Conservation (phyloP, 2,888 invertebrate species). For the Carterocephalus palaemon region DNA sequence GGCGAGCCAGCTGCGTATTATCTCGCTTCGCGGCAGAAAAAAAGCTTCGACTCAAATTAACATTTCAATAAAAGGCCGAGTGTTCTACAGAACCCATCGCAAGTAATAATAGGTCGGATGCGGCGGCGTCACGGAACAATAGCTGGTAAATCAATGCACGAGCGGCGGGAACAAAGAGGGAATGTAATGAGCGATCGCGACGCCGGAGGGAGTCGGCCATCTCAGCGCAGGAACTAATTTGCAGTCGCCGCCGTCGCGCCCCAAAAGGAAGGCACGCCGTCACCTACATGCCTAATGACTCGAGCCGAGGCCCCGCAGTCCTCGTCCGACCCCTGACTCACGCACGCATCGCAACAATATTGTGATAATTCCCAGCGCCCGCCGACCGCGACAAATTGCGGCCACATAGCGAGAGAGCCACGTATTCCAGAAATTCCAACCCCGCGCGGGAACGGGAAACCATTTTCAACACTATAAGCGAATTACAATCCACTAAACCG, state of each 20-base stretch:
- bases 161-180: constrained; percentile 52
- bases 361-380: constrained; percentile 33
- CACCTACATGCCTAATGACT: constrained; percentile 57
- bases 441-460: constrained; percentile 39
- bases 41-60: constrained; percentile 51
- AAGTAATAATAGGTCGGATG: constrained; percentile 42
- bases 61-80: constrained; percentile 51
- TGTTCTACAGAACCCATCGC: constrained; percentile 41
- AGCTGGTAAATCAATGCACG: constrained; percentile 66
- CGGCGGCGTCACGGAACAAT: constrained; percentile 50
- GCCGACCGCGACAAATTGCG: constrained; percentile 40
- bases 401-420: constrained; percentile 33
- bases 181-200: constrained; percentile 48
- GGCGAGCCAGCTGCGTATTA: constrained; percentile 64
- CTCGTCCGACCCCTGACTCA: constrained; percentile 35
- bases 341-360: constrained; percentile 31
- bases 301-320: constrained; percentile 48
- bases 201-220: constrained; percentile 50
- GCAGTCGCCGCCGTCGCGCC: constrained; percentile 49
- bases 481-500: constrained; percentile 59
- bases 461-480: constrained; percentile 49
- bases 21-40: constrained; percentile 45
- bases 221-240: constrained; percentile 58
- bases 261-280: constrained; percentile 53
- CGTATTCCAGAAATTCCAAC: constrained; percentile 43